phyloP scores from a whole-genome alignment of 2,888 invertebrate species.

The Odontothrips loti region DNA sequence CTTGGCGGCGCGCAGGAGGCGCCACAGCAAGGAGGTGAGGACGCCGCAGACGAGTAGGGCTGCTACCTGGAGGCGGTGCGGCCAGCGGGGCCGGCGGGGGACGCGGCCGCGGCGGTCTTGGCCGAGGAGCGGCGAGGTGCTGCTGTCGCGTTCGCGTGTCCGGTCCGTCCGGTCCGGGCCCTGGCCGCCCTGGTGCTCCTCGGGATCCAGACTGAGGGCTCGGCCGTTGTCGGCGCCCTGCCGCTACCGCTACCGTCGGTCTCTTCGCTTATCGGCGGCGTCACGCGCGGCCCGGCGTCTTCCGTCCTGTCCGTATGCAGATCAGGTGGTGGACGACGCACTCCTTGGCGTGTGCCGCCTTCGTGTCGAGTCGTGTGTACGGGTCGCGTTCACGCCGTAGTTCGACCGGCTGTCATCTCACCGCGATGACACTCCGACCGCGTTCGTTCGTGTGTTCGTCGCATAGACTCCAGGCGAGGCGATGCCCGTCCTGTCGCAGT shows the following conservation, averaged over 20 bases:
- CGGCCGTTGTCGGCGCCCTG: neutral
- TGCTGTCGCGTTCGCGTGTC: neutral
- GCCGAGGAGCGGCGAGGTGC: neutral
- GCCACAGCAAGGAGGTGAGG: constrained; percentile 7
- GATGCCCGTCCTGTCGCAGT: no score
- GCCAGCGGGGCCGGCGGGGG: neutral
- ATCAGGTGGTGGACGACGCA: neutral
- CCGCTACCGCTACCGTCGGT: neutral
- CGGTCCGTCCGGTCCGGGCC: neutral
- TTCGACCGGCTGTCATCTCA: no score
- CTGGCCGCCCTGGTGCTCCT: neutral
- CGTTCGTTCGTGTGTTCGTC: no score
- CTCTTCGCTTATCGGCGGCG: neutral
- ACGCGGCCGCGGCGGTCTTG: neutral
- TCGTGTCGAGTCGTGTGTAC: no score
- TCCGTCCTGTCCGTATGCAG: neutral
- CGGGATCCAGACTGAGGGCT: neutral
- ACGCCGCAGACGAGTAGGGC: constrained; percentile 15
- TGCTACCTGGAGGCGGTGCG: neutral
- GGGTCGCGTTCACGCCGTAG: no score
- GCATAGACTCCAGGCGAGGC: no score
- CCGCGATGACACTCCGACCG: no score
- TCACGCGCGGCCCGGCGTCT: no score
- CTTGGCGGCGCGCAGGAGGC: constrained; percentile 1
- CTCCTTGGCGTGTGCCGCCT: no score